These are phyloP conservation scores for Peribatodes rhomboidaria DNA, from an alignment of 2,888 invertebrate genomes.

Conservation along the genomic window DNA sequence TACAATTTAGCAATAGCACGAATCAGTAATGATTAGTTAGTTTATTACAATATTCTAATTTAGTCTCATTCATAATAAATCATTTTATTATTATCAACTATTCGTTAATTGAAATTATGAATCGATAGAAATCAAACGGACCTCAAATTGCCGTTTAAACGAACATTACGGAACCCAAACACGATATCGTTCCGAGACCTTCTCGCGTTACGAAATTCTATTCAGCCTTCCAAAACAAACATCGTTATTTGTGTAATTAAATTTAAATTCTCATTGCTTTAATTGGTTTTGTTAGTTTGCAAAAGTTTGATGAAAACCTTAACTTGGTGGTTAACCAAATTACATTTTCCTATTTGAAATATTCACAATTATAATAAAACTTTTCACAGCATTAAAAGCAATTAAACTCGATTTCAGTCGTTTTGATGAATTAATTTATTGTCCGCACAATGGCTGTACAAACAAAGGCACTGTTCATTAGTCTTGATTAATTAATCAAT, in stretches of 20 bases:
- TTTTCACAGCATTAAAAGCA: constrained; percentile 31
- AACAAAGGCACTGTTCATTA: constrained; percentile 46
- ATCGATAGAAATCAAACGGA: constrained; percentile 16
- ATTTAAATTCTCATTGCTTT: constrained; percentile 44
- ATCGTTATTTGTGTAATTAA: constrained; percentile 40
- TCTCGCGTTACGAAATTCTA: constrained; percentile 26
- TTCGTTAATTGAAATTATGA: background rate
- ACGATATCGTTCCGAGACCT: constrained; percentile 20
- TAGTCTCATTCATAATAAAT: too few species aligned
- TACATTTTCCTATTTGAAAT: constrained; percentile 40
- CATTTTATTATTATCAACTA: too few species aligned
- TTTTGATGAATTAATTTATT: constrained; percentile 37
- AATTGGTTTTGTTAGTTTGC: constrained; percentile 44
- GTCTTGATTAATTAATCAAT: constrained; percentile 46
- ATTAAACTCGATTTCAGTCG: constrained; percentile 29
- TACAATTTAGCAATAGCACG: too few species aligned
- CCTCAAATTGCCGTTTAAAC: constrained; percentile 18
- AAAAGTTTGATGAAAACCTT: constrained; percentile 45
- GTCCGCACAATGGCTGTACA: constrained; percentile 29
- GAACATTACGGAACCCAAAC: constrained; percentile 20
- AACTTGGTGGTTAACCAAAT: constrained; percentile 43
- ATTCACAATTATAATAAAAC: constrained; percentile 27
- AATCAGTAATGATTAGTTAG: too few species aligned
- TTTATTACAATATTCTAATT: too few species aligned
- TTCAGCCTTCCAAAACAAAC: constrained; percentile 38